Percentiles rank a stretch among this genome's conserved stretches.
phyloP scores from a whole-genome alignment of 2,113 vertebrate species.

The Mixornis gularis region DNA sequence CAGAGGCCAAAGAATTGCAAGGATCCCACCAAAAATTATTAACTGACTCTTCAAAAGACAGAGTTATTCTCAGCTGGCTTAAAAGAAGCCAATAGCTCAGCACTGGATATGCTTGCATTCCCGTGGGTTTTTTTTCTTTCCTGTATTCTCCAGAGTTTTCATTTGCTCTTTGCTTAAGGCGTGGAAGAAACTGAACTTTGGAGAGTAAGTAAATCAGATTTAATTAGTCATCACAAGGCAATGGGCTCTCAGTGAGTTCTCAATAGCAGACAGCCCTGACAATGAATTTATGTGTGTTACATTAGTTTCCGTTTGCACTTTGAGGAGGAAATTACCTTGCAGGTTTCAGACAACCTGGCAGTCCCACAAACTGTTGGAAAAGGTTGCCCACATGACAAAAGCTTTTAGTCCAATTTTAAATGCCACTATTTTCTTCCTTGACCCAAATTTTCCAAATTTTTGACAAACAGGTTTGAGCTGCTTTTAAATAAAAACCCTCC shows the following conservation, averaged over 20 bases:
- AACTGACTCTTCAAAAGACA: background rate
- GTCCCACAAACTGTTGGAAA: background rate
- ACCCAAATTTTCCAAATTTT: background rate
- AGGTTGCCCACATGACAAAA: background rate
- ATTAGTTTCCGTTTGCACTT: background rate
- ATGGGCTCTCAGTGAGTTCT: background rate
- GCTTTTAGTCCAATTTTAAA: background rate
- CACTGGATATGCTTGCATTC: background rate
- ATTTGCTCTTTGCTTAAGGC: constrained; percentile 14
- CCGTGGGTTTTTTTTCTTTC: background rate
- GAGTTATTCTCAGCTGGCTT: background rate
- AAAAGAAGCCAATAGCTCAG: background rate
- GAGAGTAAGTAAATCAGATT: constrained; percentile 9
- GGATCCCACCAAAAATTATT: background rate
- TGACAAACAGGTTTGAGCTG: background rate
- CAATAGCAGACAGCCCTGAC: background rate
- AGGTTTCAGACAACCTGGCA: background rate
- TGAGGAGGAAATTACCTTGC: background rate
- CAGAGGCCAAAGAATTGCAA: background rate
- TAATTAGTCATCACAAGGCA: constrained; percentile 20
- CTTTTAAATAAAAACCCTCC: background rate
- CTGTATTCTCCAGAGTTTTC: background rate
- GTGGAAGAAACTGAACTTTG: constrained; percentile 26
- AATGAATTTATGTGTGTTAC: background rate
- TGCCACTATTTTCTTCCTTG: background rate